Conservation (phyloP, 2,888 invertebrate genomes). For the Tipula unca region DNA sequence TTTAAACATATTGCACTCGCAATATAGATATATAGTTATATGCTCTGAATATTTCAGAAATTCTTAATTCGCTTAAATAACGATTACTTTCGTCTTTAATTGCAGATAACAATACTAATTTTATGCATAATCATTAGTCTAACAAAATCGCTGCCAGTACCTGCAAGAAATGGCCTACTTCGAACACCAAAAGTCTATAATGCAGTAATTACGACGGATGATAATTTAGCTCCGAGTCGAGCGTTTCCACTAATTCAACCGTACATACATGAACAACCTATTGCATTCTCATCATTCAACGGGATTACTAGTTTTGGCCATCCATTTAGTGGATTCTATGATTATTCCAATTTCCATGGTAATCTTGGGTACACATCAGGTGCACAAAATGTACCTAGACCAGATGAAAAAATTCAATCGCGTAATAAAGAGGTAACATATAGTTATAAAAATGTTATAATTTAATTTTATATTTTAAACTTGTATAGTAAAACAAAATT, state of each 20-base stretch:
- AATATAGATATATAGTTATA: background rate
- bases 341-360: background rate
- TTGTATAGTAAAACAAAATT: too few species aligned
- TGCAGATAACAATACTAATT: background rate
- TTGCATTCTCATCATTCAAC: constrained; percentile 30
- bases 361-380: constrained; percentile 14
- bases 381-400: background rate
- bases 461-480: too few species aligned
- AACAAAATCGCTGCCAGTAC: background rate
- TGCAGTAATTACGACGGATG: constrained; percentile 68
- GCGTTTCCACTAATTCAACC: constrained; percentile 68
- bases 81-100: background rate
- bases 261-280: constrained; percentile 54
- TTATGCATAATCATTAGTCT: background rate
- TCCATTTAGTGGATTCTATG: background rate
- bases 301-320: background rate
- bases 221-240: constrained; percentile 64
- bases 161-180: constrained; percentile 41
- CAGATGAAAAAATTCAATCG: constrained; percentile 16
- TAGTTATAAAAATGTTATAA: background rate
- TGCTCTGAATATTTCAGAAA: background rate
- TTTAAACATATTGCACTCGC: background rate
- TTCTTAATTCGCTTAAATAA: background rate
- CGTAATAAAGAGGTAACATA: background rate
- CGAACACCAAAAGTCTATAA: constrained; percentile 70